Evolutionary conservation across 2,797 vertebrate genomes (phyloP), one percentile per base, ranked within the genome.

Genomic region (Coendou prehensilis): DNA sequence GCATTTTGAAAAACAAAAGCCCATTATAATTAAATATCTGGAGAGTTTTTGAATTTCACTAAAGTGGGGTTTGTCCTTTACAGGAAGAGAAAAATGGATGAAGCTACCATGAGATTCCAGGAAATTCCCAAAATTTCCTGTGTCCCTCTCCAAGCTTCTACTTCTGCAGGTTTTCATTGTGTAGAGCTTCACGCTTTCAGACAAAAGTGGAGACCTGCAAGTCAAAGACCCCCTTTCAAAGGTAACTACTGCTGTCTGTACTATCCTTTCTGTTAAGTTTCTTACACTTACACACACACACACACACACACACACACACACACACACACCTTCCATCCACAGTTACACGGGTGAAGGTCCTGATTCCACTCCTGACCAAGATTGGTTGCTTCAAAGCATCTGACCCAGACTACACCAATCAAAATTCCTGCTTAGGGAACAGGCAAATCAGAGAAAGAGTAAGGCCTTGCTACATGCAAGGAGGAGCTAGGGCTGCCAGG

Each of bases 1-100:
- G 76, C 22, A n/a, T 2, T 91, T 91, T 85, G 50, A 95, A 95
- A 87, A 91, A 90, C 10, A 94, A 94, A 76, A 76, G 1, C n/a
- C 15, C 83, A 83, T 89, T 94, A 91, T 5, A 61, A 63, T 1
- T 73, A 81, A 90, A 86, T 87, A 57, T 76, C 26, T 81, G 17
- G 33, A 63, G 30, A 96, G 61, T n/a, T 59, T 20, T 83, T 92
- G 47, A 23, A 76, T 96, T 96, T 85, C 17, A n/a, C 22, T 88
- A 17, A 69, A 86, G 11, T 52, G 23, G 50, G 6, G 33, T 71
- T 80, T 96, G 69, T 52, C 3, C n/a, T 89, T 92, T 45, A 45
- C 59, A 84, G 56, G 47, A 23, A 86, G 89, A 57, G 45, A 81
- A 30, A 94, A 78, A 37, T 30, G 18, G 26, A 76, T 69, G 41